Conservation (phyloP, 92 coral and sea anemone species). For the Micromussa lordhowensis region DNA sequence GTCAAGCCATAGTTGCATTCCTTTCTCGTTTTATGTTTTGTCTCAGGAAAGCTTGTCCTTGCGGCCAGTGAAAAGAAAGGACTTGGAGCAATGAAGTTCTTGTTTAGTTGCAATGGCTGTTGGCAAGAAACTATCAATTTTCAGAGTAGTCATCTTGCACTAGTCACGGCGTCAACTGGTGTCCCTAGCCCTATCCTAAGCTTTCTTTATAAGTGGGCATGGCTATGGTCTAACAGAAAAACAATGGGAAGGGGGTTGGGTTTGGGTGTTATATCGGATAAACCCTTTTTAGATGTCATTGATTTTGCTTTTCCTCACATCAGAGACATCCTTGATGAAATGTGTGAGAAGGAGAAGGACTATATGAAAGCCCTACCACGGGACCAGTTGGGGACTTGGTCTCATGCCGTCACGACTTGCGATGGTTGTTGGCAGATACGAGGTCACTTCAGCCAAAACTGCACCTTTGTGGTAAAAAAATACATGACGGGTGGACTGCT, state of each 20-base stretch:
- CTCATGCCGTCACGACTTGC: slow-evolving; percentile 57
- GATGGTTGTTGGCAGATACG: slow-evolving; percentile 73
- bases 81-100: slow-evolving; percentile 18
- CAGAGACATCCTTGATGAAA: slow-evolving; percentile 51
- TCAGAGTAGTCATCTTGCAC: no score
- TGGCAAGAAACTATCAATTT: no score
- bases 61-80: slow-evolving; percentile 18
- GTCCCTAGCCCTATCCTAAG: no score
- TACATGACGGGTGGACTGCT: slow-evolving; percentile 57
- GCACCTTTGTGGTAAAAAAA: slow-evolving; percentile 56
- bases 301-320: slow-evolving; percentile 52
- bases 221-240: slow-evolving; percentile 53
- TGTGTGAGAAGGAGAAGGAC: slow-evolving; percentile 51
- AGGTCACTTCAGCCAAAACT: slow-evolving; percentile 68
- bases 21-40: no score
- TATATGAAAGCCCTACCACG: slow-evolving; percentile 39
- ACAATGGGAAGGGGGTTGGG: slow-evolving; percentile 60
- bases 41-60: slow-evolving; percentile 43
- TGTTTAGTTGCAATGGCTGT: no score
- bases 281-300: slow-evolving; percentile 46
- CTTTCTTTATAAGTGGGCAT: slow-evolving; percentile 58
- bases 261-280: slow-evolving; percentile 41
- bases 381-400: slow-evolving; percentile 54
- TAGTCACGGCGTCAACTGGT: no score
- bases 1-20: no score